These are phyloP conservation scores for Colius striatus DNA, from an alignment of 2,113 vertebrate species.

Conservation along the genomic window DNA sequence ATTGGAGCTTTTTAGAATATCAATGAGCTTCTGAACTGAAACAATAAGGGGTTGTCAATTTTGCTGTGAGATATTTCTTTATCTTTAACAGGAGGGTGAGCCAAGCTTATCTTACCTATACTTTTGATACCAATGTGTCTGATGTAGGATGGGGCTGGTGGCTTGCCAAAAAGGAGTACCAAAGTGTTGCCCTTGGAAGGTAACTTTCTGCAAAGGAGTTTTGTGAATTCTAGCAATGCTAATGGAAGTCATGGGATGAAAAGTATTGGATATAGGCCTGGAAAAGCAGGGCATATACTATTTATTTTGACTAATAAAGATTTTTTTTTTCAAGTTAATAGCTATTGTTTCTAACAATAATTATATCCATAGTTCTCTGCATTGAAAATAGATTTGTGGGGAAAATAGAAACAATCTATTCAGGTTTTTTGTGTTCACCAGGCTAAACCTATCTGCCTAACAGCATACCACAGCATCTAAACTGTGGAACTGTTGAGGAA, in stretches of 20 bases:
- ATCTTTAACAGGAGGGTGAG: background rate
- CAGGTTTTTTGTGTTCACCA: constrained; percentile 1
- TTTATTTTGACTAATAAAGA: background rate
- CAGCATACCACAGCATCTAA: background rate
- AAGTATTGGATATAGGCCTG: background rate
- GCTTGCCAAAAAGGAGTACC: background rate
- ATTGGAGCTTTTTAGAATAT: background rate
- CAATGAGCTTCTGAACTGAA: background rate
- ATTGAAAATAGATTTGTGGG: background rate
- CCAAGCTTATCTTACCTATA: background rate
- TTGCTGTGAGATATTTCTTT: background rate
- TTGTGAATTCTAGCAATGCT: background rate
- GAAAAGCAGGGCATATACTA: background rate
- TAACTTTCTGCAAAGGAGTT: background rate
- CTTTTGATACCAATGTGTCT: background rate
- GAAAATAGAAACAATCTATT: background rate
- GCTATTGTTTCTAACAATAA: background rate
- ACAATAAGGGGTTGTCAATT: background rate
- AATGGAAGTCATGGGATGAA: background rate
- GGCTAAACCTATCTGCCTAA: background rate
- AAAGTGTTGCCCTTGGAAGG: background rate
- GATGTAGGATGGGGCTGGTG: background rate
- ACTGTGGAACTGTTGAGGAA: background rate
- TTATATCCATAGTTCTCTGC: background rate
- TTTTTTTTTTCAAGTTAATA: background rate